Percentiles rank a stretch among this genome's conserved stretches.
Conservation (phyloP, 2,888 invertebrate species). For the Congeria kusceri region DNA sequence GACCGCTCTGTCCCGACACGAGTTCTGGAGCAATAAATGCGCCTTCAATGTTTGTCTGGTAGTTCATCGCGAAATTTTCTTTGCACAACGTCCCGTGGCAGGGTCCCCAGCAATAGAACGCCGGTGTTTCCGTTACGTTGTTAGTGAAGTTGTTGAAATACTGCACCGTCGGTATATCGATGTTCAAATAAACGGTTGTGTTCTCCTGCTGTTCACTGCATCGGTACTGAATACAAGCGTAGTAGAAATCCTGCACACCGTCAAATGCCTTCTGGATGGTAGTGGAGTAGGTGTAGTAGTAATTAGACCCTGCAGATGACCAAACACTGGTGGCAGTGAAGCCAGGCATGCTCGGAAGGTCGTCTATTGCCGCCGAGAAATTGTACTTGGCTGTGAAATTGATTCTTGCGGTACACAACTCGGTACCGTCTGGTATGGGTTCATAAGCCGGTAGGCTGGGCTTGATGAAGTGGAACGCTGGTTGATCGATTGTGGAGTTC, state of each 20-base stretch:
- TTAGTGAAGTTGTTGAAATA: constrained; percentile 3
- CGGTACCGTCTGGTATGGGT: constrained; percentile 28
- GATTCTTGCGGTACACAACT: constrained; percentile 42
- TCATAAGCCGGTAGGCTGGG: constrained; percentile 31
- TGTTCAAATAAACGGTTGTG: constrained; percentile 33
- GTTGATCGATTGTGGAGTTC: constrained; percentile 10
- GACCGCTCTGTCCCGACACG: constrained; percentile 5
- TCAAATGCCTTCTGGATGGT: background rate
- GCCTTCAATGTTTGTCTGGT: constrained; percentile 17
- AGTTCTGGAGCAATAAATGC: constrained; percentile 20
- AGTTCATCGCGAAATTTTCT: too few relatives aligned
- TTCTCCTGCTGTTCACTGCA: constrained; percentile 22
- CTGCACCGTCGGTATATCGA: constrained; percentile 9
- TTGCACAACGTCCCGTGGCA: background rate
- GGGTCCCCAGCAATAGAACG: constrained; percentile 16
- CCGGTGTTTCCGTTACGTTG: background rate
- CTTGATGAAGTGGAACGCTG: constrained; percentile 45
- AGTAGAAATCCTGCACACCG: constrained; percentile 15
- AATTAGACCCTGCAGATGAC: constrained; percentile 7
- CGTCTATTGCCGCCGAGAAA: constrained; percentile 8
- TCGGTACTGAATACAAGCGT: constrained; percentile 27
- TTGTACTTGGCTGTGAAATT: constrained; percentile 8
- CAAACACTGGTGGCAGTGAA: constrained; percentile 27
- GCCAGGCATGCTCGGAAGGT: constrained; percentile 5
- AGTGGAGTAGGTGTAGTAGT: constrained; percentile 20